phyloP scores from a whole-genome alignment of 2,797 vertebrate species.

The Thripadectes ignobilis region DNA sequence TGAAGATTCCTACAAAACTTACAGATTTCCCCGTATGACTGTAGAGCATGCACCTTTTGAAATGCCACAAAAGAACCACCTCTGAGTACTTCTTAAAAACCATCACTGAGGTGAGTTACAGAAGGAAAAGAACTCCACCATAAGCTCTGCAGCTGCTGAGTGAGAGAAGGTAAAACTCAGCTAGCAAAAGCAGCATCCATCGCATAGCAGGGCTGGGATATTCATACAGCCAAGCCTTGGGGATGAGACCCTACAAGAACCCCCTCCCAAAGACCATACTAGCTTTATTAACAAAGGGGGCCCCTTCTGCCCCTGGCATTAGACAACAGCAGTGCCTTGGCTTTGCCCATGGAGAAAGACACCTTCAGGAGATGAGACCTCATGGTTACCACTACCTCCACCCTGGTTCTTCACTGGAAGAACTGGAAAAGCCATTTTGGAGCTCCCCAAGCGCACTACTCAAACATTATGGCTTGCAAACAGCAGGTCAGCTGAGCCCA shows the following conservation, averaged over 20 bases:
- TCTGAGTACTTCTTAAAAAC: not conserved
- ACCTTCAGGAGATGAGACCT: not conserved
- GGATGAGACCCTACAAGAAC: not conserved
- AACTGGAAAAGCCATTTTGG: not conserved
- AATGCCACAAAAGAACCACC: not conserved
- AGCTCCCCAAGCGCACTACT: not conserved
- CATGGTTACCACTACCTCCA: not conserved
- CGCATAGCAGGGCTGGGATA: not conserved
- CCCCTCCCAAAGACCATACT: fast-evolving
- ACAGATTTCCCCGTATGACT: not conserved
- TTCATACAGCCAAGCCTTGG: not conserved
- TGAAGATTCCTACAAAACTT: not conserved
- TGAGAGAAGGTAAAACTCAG: not conserved
- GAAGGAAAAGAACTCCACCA: not conserved
- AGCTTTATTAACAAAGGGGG: not conserved
- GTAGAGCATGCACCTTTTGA: not conserved
- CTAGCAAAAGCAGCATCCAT: not conserved
- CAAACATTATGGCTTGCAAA: not conserved
- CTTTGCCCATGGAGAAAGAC: not conserved
- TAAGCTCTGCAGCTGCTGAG: not conserved
- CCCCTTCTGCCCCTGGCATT: not conserved
- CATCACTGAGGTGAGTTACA: not conserved
- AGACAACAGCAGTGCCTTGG: not conserved
- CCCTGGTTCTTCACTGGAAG: not conserved
- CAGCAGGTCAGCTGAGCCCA: not conserved